Percentiles rank a stretch among this genome's conserved stretches.
These are phyloP conservation scores for Hybognathus amarus DNA, from an alignment of 2,797 vertebrate species.

Conservation along the genomic window DNA sequence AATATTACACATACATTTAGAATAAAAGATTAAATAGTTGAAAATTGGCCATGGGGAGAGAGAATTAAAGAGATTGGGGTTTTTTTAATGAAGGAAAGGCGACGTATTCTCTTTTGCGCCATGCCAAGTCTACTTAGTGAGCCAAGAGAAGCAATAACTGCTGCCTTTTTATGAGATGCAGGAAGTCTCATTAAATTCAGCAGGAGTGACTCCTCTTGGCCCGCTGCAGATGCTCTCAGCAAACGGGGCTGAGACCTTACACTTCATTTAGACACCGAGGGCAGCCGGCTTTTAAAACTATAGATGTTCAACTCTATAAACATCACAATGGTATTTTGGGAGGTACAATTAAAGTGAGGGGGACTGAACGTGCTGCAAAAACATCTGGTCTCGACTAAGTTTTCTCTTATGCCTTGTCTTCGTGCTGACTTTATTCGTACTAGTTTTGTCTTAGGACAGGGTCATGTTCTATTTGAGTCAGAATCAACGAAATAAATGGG, in stretches of 20 bases:
- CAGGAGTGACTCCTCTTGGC: slow-evolving; percentile 46
- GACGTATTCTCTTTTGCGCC: slow-evolving; percentile 49
- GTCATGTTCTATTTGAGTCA: neutral
- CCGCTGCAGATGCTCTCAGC: slow-evolving; percentile 27
- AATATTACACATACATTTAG: slow-evolving; percentile 45
- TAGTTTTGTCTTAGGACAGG: neutral
- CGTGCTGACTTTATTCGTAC: neutral
- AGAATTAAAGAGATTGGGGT: slow-evolving; percentile 42
- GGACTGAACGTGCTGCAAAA: slow-evolving; percentile 7
- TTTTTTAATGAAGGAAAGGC: slow-evolving; percentile 44
- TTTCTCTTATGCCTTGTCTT: neutral
- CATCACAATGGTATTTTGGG: slow-evolving; percentile 21
- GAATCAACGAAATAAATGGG: no score
- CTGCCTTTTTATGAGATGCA: slow-evolving; percentile 45
- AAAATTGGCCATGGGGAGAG: slow-evolving; percentile 51
- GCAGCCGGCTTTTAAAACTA: slow-evolving; percentile 36
- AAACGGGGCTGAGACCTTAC: slow-evolving; percentile 47
- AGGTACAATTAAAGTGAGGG: slow-evolving; percentile 21
- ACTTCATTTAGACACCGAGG: slow-evolving; percentile 18
- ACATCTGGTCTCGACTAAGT: neutral
- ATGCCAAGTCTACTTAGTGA: slow-evolving; percentile 50
- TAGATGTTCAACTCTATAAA: slow-evolving; percentile 16
- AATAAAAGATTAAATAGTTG: slow-evolving; percentile 55
- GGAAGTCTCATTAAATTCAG: slow-evolving; percentile 51
- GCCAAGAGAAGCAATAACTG: slow-evolving; percentile 55